Base-by-base conservation (phyloP, 2,797 vertebrate species). In the Rhinella marina region DNA sequence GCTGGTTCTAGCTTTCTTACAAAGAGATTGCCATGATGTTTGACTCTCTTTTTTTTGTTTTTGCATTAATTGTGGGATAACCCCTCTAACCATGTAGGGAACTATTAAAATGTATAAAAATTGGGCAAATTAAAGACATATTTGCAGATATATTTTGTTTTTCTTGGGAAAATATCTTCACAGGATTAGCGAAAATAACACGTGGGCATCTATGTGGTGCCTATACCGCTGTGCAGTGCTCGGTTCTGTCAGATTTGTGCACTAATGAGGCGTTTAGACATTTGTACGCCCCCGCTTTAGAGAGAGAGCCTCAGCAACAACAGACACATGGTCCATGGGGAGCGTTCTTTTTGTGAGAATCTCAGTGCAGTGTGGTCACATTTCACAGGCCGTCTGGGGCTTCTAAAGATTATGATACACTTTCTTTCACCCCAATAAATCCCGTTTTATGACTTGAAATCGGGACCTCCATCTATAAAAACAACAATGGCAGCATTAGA, bases 381-480 rank as follows among this genome's bases (percentile, higher is more conserved):
- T 82, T 86, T 86, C 52, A 89, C 59, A 50, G 84, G 72, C 72
- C 88, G 52, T 57, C 84, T 57, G 84, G 80, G 88, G 62, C 79
- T 83, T 29, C 57, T 83, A 77, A 86, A 86, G 59, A 86, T 89
- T 82, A 82, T 89, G 21, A 89, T 82, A 83, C 88, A 89, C 88
- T 89, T 86, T 86, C 54, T 77, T 77, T 89, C 79, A 89, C 88
- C 88, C 88, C 84, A 77, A 82, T 86, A 89, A 89, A 86, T 82
- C 59, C 27, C 7, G 2, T 80, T 86, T 89, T 82, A 86, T 82
- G 88, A 86, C 72, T 70, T 19, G 68, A 81, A 82, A 89, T 78
- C 59, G 32, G 79, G 88, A 89, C 79, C 79, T 86, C 78, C 78
- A 68, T 82, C 84, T 82, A 81, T 78, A 86, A 82, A 81, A 68